These are phyloP conservation scores for Contarinia nasturtii DNA, from an alignment of 1,140 invertebrate genomes.

Conservation along the genomic window DNA sequence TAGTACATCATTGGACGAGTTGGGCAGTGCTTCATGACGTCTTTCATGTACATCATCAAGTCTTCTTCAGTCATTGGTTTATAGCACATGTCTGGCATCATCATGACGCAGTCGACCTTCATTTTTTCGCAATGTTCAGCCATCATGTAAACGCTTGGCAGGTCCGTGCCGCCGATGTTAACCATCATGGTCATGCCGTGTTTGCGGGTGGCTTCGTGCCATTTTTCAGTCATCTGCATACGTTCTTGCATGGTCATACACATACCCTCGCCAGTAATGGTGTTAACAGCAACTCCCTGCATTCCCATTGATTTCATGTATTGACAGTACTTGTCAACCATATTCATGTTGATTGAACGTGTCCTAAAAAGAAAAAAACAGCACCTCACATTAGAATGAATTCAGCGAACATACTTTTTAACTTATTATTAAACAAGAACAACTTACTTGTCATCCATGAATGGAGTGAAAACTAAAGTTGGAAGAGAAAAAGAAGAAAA, in stretches of 20 bases:
- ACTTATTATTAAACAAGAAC: no score
- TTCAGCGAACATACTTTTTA: no score
- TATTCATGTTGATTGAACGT: no score
- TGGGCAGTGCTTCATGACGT: constrained; percentile 46
- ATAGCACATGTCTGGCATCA: constrained; percentile 58
- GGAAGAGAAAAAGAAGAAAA: no score
- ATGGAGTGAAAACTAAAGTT: no score
- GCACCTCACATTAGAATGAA: no score
- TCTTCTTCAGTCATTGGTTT: constrained; percentile 42
- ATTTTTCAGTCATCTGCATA: constrained; percentile 44
- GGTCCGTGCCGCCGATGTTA: constrained; percentile 52
- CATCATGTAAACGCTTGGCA: constrained; percentile 49
- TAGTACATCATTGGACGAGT: constrained; percentile 71
- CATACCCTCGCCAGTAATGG: constrained; percentile 58
- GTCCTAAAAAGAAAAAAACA: no score
- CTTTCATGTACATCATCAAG: constrained; percentile 45
- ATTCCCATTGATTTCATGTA: no score
- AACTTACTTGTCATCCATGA: no score
- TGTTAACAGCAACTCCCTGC: constrained; percentile 38
- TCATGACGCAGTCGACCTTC: constrained; percentile 50
- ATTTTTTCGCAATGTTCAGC: constrained; percentile 49
- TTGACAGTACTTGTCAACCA: no score
- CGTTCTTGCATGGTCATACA: constrained; percentile 47
- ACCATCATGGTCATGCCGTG: constrained; percentile 47
- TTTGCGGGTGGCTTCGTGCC: constrained; percentile 34